Conservation (phyloP, 1,140 invertebrate genomes). For the Parasteatoda tepidariorum region DNA sequence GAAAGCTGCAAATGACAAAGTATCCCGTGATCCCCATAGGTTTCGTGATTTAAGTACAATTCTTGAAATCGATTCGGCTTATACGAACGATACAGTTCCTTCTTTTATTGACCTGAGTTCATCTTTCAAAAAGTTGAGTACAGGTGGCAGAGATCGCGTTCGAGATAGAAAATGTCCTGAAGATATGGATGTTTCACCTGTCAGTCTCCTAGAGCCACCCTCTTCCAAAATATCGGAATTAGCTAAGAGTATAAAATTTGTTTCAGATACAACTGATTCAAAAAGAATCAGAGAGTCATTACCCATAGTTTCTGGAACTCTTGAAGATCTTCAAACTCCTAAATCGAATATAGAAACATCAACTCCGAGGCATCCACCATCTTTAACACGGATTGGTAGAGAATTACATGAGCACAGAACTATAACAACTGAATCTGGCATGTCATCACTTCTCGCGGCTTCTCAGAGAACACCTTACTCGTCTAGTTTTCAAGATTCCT, state of each 20-base stretch:
- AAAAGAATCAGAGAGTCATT: background rate
- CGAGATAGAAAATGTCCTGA: too few species aligned
- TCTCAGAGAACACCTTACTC: background rate
- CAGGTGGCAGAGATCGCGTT: too few species aligned
- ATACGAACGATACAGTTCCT: background rate
- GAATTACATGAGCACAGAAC: too few species aligned
- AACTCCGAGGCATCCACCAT: too few species aligned
- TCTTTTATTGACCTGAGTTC: too few species aligned
- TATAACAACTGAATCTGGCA: too few species aligned
- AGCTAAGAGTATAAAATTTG: slow-evolving; percentile 10
- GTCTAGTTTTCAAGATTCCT: background rate
- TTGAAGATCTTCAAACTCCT: background rate
- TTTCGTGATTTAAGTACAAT: slow-evolving; percentile 57
- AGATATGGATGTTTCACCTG: background rate
- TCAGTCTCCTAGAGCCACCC: slow-evolving; percentile 14
- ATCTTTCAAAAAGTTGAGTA: too few species aligned
- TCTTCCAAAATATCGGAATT: slow-evolving; percentile 7
- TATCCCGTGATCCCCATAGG: too few species aligned
- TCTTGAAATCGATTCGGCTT: slow-evolving; percentile 34
- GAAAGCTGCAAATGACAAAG: too few species aligned
- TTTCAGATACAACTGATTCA: background rate
- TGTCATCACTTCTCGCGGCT: background rate
- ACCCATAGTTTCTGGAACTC: background rate
- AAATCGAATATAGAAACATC: too few species aligned
- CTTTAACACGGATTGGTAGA: too few species aligned